phyloP scores from a whole-genome alignment of 2,113 vertebrate species.

The Buteo buteo region DNA sequence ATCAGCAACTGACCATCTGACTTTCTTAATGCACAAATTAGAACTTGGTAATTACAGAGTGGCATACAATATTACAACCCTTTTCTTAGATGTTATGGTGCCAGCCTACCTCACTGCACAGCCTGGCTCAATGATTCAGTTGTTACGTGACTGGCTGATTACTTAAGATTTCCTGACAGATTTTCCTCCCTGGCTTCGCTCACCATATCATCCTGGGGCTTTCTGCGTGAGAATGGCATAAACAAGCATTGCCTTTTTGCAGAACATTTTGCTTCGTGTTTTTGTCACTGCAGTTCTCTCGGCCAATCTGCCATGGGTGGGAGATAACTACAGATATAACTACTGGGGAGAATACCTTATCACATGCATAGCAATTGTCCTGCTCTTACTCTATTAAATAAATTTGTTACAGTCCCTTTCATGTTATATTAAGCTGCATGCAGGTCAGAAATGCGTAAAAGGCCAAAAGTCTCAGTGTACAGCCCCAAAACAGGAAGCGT shows the following conservation, averaged over 20 bases:
- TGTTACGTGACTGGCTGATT: conserved; percentile 49
- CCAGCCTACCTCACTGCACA: conserved; percentile 62
- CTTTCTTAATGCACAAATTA: conserved; percentile 25
- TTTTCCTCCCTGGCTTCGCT: not conserved
- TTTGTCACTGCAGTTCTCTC: not conserved
- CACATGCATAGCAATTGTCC: not conserved
- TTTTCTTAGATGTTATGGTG: conserved; percentile 64
- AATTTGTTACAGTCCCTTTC: not conserved
- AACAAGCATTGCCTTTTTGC: conserved; percentile 42
- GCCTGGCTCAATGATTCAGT: conserved; percentile 59
- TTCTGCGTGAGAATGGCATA: not conserved
- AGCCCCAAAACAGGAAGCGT: not conserved
- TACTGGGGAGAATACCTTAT: not conserved
- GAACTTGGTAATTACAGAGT: conserved; percentile 44
- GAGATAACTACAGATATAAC: not conserved
- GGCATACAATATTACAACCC: conserved; percentile 53
- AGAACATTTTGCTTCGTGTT: not conserved
- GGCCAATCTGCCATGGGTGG: not conserved
- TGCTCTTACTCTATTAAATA: not conserved
- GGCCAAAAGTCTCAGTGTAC: not conserved
- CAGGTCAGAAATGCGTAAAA: not conserved
- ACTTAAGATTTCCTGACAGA: conserved; percentile 57
- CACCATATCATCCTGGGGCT: not conserved
- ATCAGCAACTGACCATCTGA: conserved; percentile 25
- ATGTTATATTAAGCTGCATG: not conserved